Evolutionary conservation across 2,113 vertebrate species (phyloP).

Genomic region (Antennarius striatus): DNA sequence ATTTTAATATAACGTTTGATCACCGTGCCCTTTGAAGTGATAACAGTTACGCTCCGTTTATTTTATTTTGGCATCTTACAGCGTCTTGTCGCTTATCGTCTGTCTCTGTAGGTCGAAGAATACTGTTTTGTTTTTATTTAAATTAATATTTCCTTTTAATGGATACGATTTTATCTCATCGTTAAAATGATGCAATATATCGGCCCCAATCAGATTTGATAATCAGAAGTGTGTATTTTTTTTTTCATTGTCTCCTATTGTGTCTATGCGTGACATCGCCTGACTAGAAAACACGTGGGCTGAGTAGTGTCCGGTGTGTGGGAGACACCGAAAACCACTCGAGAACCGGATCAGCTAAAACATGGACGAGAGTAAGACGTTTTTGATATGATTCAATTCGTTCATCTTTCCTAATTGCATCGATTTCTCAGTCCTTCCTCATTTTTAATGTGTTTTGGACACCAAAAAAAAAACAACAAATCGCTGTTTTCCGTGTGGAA

Average conservation of each 20-base stretch:
- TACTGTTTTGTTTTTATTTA: too few species aligned
- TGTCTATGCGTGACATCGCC: constrained; percentile 56
- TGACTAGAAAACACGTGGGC: constrained; percentile 72
- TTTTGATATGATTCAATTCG: neutral
- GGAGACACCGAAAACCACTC: constrained; percentile 16
- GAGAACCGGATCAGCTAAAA: neutral
- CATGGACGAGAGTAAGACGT: constrained; percentile 33
- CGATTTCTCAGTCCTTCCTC: neutral
- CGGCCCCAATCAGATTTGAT: too few species aligned
- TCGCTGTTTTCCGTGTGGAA: neutral
- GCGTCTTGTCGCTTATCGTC: neutral
- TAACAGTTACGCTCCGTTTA: too few species aligned
- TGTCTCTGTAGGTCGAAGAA: too few species aligned
- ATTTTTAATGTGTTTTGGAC: neutral
- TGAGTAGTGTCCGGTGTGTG: constrained; percentile 63
- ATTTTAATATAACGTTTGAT: neutral
- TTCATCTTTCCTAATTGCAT: neutral
- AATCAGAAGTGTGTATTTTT: too few species aligned
- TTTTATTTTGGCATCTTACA: too few species aligned
- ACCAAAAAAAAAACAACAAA: constrained; percentile 15
- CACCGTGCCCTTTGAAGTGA: neutral
- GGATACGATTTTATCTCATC: too few species aligned
- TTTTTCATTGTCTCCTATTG: constrained; percentile 69
- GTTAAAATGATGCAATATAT: neutral
- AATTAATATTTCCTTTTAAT: too few species aligned